These are phyloP conservation scores for Pungitius pungitius DNA, from an alignment of 2,113 vertebrate genomes.

Conservation along the genomic window DNA sequence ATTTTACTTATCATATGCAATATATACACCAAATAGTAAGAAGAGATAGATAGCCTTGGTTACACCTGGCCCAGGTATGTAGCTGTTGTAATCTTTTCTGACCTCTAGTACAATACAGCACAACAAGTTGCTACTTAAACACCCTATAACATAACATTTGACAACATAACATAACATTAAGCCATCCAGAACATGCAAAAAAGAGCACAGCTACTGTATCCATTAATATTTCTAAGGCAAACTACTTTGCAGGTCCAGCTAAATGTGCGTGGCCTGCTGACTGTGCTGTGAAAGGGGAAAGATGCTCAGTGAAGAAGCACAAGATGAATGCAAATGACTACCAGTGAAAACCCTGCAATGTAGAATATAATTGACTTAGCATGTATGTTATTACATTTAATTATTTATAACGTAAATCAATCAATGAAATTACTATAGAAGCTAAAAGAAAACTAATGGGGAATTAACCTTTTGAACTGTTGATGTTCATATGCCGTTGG, in stretches of 20 bases:
- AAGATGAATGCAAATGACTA: conserved; percentile 58
- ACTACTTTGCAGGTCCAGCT: conserved; percentile 19
- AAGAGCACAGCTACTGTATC: conserved; percentile 12
- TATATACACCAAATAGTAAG: background rate
- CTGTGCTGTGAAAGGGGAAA: conserved; percentile 70
- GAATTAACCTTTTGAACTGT: conserved; percentile 8
- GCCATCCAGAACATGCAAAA: conserved; percentile 36
- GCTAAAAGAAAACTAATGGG: conserved; percentile 27
- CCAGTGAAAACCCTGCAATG: conserved; percentile 42
- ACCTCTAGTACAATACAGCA: conserved; percentile 10
- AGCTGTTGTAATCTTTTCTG: conserved; percentile 3
- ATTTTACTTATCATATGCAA: background rate
- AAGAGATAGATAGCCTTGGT: background rate
- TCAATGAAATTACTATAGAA: conserved; percentile 61
- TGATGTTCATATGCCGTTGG: conserved; percentile 6
- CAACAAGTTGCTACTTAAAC: background rate
- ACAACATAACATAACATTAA: background rate
- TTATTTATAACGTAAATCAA: conserved; percentile 34
- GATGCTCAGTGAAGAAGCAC: conserved; percentile 27
- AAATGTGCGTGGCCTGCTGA: conserved; percentile 39
- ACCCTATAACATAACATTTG: background rate
- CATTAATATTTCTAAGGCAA: conserved; percentile 30
- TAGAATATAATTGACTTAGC: conserved; percentile 26
- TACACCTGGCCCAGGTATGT: background rate
- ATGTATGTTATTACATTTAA: conserved; percentile 20